A percentile compares a stretch with the other conserved stretches of the same genome.
phyloP scores from a whole-genome alignment of 2,797 vertebrate species.

The Cuniculus paca region DNA sequence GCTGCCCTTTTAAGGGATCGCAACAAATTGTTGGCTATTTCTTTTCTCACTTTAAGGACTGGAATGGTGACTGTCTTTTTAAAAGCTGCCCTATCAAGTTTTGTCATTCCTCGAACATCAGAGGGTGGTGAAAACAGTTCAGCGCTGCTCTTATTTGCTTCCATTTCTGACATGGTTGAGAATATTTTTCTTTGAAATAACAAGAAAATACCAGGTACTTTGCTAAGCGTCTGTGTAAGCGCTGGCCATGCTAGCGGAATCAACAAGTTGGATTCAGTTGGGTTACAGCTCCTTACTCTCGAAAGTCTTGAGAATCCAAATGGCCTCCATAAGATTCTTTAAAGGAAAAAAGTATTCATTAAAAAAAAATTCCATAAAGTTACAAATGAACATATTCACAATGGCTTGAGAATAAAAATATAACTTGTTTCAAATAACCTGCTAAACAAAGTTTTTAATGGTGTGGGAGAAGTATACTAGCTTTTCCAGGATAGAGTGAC shows the following conservation, averaged over 20 bases:
- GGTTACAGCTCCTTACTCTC: slow-evolving; percentile 80
- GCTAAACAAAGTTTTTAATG: slow-evolving; percentile 36
- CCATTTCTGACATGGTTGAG: slow-evolving; percentile 82
- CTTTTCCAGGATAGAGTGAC: slow-evolving; percentile 4
- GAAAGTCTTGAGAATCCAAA: slow-evolving; percentile 84
- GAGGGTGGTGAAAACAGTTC: slow-evolving; percentile 90
- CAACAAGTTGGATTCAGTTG: slow-evolving; percentile 81
- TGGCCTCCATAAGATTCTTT: slow-evolving; percentile 86
- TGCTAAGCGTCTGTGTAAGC: slow-evolving; percentile 72
- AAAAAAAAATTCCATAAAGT: slow-evolving; percentile 32
- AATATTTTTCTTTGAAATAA: slow-evolving; percentile 71
- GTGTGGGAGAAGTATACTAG: background rate
- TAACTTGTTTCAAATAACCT: slow-evolving; percentile 71
- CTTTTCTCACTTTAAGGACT: slow-evolving; percentile 92
- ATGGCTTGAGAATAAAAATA: slow-evolving; percentile 19
- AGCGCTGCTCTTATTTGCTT: slow-evolving; percentile 80
- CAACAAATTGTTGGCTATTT: slow-evolving; percentile 89
- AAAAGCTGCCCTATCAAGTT: slow-evolving; percentile 94
- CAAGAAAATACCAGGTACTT: slow-evolving; percentile 71
- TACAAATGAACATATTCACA: slow-evolving; percentile 48
- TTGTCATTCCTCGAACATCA: slow-evolving; percentile 94
- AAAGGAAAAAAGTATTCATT: slow-evolving; percentile 76
- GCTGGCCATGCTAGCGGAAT: slow-evolving; percentile 77
- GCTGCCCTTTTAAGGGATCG: slow-evolving; percentile 92
- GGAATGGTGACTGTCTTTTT: slow-evolving; percentile 93